Evolutionary conservation across 2,797 vertebrate species (phyloP).

Genomic region (Avahi laniger): DNA sequence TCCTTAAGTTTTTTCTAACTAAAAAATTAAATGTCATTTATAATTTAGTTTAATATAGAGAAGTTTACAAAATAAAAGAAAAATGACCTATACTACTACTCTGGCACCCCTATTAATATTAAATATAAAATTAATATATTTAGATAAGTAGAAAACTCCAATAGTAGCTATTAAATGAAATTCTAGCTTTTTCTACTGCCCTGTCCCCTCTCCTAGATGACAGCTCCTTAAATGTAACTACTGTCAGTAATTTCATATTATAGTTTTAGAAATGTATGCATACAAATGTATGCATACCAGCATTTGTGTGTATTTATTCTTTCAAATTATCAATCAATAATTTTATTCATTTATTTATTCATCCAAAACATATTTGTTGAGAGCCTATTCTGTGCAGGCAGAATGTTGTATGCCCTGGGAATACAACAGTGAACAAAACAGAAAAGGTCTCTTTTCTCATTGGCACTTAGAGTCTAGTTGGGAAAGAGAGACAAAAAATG

Average conservation of each 20-base stretch:
- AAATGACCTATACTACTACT: neutral
- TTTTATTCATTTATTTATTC: conserved; percentile 30
- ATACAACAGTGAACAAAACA: neutral
- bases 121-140: conserved; percentile 34
- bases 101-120: neutral
- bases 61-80: neutral
- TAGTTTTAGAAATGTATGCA: neutral
- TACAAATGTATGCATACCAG: neutral
- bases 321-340: neutral
- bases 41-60: conserved; percentile 21
- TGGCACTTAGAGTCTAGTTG: neutral
- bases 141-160: conserved; percentile 14
- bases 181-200: neutral
- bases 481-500: neutral
- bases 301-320: neutral
- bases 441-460: neutral
- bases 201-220: neutral
- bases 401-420: neutral
- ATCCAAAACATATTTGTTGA: neutral
- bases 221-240: neutral
- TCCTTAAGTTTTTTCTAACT: conserved; percentile 7
- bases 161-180: neutral
- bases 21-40: conserved; percentile 22
- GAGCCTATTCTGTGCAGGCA: neutral
- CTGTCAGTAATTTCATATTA: conserved; percentile 5